Conservation (phyloP, 2,888 invertebrate genomes). For the Galeopsomyia nigrocyanea region DNA sequence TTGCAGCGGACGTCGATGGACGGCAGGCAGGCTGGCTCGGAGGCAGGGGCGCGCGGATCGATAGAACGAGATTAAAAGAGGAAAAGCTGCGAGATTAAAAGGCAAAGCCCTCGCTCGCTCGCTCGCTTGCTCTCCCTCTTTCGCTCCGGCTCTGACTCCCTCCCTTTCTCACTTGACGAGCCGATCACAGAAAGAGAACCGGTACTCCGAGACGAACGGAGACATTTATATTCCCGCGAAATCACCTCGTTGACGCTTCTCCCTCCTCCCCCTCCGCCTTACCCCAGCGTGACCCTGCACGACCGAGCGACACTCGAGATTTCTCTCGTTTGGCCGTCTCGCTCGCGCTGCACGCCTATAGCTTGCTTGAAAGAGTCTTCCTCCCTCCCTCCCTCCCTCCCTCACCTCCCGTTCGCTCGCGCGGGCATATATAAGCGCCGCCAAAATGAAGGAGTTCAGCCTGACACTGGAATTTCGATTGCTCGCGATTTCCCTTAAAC, state of each 20-base stretch:
- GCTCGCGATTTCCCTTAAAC: constrained; percentile 3
- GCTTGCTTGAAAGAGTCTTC: no score
- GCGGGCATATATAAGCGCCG: constrained; percentile 8
- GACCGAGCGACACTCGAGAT: constrained; percentile 21
- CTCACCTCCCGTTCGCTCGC: no score
- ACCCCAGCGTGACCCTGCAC: constrained; percentile 13
- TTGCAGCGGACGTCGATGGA: constrained; percentile 52
- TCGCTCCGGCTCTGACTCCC: no score
- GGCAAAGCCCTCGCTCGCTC: constrained; percentile 53
- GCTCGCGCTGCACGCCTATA: no score
- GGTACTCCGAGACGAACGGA: constrained; percentile 42
- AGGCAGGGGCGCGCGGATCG: constrained; percentile 45
- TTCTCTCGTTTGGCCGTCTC: neutral
- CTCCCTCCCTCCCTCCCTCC: no score
- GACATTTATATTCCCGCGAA: constrained; percentile 58
- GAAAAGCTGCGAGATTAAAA: constrained; percentile 60
- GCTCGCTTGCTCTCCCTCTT: neutral
- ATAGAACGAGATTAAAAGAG: constrained; percentile 60
- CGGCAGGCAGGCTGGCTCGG: neutral
- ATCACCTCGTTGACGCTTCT: constrained; percentile 39
- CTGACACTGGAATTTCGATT: constrained; percentile 39
- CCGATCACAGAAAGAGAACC: neutral
- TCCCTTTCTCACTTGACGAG: no score
- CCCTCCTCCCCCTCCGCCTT: neutral
- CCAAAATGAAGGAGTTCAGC: constrained; percentile 22